Evolutionary conservation across 2,888 invertebrate genomes (phyloP).

Genomic region (Baccha elongata): DNA sequence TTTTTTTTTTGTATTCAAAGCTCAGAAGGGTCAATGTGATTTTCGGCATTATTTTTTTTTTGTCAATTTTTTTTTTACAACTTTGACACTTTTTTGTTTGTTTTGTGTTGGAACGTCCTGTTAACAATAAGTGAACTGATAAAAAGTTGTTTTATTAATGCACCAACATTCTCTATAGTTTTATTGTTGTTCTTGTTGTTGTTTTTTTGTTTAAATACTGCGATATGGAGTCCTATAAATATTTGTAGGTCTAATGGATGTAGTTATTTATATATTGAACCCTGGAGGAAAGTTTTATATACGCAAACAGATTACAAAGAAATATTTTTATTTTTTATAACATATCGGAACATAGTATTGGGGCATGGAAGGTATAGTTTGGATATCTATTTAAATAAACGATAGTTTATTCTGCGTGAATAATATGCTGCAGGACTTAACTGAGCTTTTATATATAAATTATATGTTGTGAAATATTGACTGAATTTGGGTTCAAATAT

Average conservation of each 20-base stretch:
- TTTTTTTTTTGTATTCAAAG: neutral
- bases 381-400: slow-evolving; percentile 4
- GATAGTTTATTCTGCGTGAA: slow-evolving; percentile 17
- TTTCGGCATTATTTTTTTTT: slow-evolving; percentile 12
- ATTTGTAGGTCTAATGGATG: slow-evolving; percentile 46
- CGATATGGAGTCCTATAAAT: slow-evolving; percentile 8
- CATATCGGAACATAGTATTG: neutral
- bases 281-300: slow-evolving; percentile 6
- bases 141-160: slow-evolving; percentile 66
- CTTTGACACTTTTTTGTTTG: slow-evolving; percentile 10
- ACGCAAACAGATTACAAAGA: neutral
- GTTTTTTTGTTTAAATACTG: slow-evolving; percentile 44
- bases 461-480: neutral
- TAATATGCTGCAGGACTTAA: slow-evolving; percentile 2
- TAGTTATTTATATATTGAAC: neutral
- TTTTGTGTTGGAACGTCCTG: slow-evolving; percentile 25
- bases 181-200: slow-evolving; percentile 2
- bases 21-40: slow-evolving; percentile 1
- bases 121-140: slow-evolving; percentile 62
- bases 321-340: slow-evolving; percentile 24
- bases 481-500: too few species aligned
- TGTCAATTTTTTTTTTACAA: slow-evolving; percentile 22
- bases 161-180: slow-evolving; percentile 19
- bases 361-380: too few species aligned
- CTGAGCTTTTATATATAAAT: neutral